Evolutionary conservation across 2,113 vertebrate species (phyloP).

Genomic region (Phrynosoma blainvillii): DNA sequence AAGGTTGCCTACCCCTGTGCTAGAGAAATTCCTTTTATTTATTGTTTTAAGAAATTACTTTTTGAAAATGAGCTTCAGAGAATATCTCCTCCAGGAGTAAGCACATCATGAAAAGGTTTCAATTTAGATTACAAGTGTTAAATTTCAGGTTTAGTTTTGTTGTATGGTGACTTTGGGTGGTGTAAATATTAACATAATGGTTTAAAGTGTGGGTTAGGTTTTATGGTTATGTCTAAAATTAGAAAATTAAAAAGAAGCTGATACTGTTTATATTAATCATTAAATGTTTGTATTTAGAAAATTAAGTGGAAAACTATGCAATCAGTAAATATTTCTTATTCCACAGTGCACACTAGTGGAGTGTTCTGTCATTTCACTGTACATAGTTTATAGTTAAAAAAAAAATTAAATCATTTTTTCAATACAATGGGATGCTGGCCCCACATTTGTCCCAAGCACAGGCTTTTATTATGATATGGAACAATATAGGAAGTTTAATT

Average conservation of each 20-base stretch:
- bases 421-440: conserved; percentile 11
- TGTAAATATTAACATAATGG: conserved; percentile 65
- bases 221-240: conserved; percentile 63
- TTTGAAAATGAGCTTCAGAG: conserved; percentile 51
- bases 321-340: conserved; percentile 66
- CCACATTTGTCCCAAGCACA: neutral
- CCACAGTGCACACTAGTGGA: conserved; percentile 81
- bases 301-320: conserved; percentile 12
- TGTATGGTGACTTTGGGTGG: conserved; percentile 23
- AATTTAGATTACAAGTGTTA: conserved; percentile 53
- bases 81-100: conserved; percentile 44
- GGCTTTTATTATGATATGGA: neutral
- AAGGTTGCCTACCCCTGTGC: too few relatives aligned
- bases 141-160: conserved; percentile 57
- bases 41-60: conserved; percentile 46
- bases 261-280: conserved; percentile 60
- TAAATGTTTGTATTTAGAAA: neutral
- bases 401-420: conserved; percentile 28
- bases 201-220: conserved; percentile 48
- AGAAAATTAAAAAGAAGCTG: conserved; percentile 59
- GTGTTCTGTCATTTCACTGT: conserved; percentile 31
- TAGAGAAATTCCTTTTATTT: conserved; percentile 65
- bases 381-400: conserved; percentile 51
- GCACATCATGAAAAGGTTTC: conserved; percentile 53
- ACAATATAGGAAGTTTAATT: neutral